These are phyloP conservation scores for Minunthozetes semirufus DNA, from an alignment of 2,888 invertebrate species.

Conservation along the genomic window DNA sequence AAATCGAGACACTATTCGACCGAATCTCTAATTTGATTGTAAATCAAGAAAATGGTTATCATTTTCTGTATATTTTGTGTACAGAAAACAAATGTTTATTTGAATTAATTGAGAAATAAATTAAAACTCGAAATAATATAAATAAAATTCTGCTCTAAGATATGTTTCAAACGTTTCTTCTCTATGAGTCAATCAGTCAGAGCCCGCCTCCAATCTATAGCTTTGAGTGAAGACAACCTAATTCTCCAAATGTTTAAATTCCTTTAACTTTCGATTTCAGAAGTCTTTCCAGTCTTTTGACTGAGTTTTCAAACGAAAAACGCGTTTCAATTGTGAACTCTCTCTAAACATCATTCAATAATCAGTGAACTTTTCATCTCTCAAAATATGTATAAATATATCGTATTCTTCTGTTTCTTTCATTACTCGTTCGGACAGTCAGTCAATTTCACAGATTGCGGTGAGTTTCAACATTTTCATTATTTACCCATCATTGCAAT, in stretches of 20 bases:
- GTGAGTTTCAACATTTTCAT: constrained; percentile 32
- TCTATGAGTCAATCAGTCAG: neutral
- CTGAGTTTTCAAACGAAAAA: neutral
- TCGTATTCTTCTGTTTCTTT: constrained; percentile 5
- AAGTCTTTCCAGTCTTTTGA: constrained; percentile 19
- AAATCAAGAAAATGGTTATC: too few relatives aligned
- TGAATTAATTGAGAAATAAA: neutral
- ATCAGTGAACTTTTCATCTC: neutral
- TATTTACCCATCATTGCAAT: neutral
- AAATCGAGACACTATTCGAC: too few relatives aligned
- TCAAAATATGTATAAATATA: constrained; percentile 15
- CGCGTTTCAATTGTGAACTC: neutral
- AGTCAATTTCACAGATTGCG: constrained; percentile 39
- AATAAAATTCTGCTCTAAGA: neutral
- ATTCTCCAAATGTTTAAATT: constrained; percentile 1
- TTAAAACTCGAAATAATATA: neutral
- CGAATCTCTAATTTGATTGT: too few relatives aligned
- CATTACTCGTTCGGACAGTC: constrained; percentile 21
- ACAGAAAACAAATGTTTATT: neutral
- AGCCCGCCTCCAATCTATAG: constrained; percentile 19
- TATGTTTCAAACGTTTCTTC: neutral
- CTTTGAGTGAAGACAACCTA: constrained; percentile 18
- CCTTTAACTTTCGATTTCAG: constrained; percentile 12
- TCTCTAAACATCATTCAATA: neutral
- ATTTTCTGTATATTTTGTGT: too few relatives aligned